Evolutionary conservation across 2,113 vertebrate species (phyloP), one percentile per base, ranked within the genome.

Genomic region (Corythornis vintsioides): DNA sequence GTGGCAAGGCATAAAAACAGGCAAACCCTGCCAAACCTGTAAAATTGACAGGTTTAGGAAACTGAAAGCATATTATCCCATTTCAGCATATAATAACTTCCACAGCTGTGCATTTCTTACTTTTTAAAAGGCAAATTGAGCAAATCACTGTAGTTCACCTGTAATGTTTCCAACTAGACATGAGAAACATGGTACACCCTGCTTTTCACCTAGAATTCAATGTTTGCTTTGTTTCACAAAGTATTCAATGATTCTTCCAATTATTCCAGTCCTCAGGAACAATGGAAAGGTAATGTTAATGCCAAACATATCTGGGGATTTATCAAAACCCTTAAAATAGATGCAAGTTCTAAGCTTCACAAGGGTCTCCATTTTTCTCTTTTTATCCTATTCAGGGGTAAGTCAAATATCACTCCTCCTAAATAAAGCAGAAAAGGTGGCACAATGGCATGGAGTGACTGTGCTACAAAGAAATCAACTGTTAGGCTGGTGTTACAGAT

Each of bases 321-420:
- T 48, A 77, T 2, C 69, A 76, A 80, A 74, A 24, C 14, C 21
- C 18, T 80, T 66, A 71, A 73, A 74, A 61, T 0, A 69, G 10
- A 88, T 16, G 40, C 10, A 81, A 73, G 16, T 35, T 45, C 33
- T 63, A 74, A 45, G 33, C 19, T 75, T 81, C 13, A 29, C 1
- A 0, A 13, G 5, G 43, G 56, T 78, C 24, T 59, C 64, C 38
- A 65, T 15, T 29, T 60, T 59, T 52, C 48, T 16, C 55, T 79
- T 67, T 79, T 53, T 25, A 55, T 12, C 26, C 29, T 40, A 4
- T 75, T 31, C 0, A 0, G 3, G 42, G 6, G 8, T 31, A 86
- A 82, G 20, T 47, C 17, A 65, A 65, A 10, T 20, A 59, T 42
- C 42, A 73, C 28, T 43, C 6, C 35, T 57, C 6, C 42, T 43